Evolutionary conservation across 2,888 invertebrate species (phyloP), one percentile per base, ranked within the genome.

Genomic region (Lasioglossum pauxillum): DNA sequence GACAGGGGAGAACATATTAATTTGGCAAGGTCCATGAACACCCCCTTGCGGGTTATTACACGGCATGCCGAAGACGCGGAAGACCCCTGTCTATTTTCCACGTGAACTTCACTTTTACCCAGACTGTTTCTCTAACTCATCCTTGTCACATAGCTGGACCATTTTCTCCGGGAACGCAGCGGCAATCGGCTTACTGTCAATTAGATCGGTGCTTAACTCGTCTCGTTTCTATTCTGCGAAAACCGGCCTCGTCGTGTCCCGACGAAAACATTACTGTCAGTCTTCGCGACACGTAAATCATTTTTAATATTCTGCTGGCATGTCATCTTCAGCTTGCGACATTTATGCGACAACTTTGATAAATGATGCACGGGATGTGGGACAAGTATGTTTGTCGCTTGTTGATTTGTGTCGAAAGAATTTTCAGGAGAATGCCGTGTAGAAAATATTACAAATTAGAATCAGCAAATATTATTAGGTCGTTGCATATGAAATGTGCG

Each of bases 121-220:
- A 23, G 23, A 53, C 69, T 78, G 35, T 81, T 73, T 83, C 85
- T 67, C 75, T 53, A 57, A 75, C 77, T 78, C 83, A 7, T 35
- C 0, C 35, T 27, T 23, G 19, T 38, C 46, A n/a, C 57, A 41
- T 35, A n/a, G 27, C 14, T 71, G 46, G 35, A 41, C 14, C 83
- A 46, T 80, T 82, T 86, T 27, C 41, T 75, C 72, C 80, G 74
- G 38, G 53, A 78, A 53, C 75, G 44, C 38, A 84, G 10, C 79
- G 80, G 75, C 89, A 89, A 91, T 92, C 87, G 90, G 90, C 85
- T 89, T 84, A 77, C 83, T 84, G 92, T 92, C 92, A 92, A 92
- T 92, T 92, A 92, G 85, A 85, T 53, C n/a, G 53, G n/a, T 53
- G 53, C n/a, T 53, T 53, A 53, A 53, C n/a, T 53, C n/a, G 53